A percentile compares a stretch with the other conserved stretches of the same genome.
phyloP scores from a whole-genome alignment of 2,797 vertebrate genomes.

The Gymnopithys bicolor region DNA sequence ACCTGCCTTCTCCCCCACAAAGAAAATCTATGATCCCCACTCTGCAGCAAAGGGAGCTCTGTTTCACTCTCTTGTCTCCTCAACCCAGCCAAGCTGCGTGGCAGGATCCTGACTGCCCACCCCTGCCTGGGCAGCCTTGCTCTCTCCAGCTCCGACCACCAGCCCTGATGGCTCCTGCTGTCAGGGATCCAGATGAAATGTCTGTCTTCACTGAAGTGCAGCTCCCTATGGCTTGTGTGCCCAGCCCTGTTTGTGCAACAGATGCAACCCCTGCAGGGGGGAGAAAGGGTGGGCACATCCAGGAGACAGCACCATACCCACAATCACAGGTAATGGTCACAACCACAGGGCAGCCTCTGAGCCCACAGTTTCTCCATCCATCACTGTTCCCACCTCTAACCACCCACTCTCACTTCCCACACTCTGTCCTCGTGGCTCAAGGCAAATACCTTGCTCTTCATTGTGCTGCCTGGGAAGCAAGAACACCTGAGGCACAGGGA shows the following conservation, averaged over 20 bases:
- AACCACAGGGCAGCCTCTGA: background rate
- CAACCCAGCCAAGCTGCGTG: background rate
- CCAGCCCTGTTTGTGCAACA: background rate
- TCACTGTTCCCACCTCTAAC: background rate
- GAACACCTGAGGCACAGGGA: rapidly evolving
- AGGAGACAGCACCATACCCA: rapidly evolving
- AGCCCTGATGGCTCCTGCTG: rapidly evolving
- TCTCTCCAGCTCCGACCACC: background rate
- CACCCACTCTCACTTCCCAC: background rate
- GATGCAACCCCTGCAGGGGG: background rate
- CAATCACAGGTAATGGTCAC: rapidly evolving
- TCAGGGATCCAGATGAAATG: rapidly evolving
- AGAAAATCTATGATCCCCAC: background rate
- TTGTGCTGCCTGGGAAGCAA: background rate
- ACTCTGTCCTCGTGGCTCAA: background rate
- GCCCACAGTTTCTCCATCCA: rapidly evolving
- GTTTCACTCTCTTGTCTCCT: background rate
- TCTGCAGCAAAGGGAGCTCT: background rate
- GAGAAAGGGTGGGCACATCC: rapidly evolving
- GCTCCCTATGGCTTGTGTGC: background rate
- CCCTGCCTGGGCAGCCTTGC: rapidly evolving
- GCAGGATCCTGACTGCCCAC: rapidly evolving
- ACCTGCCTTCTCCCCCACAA: background rate
- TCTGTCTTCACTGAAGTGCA: rapidly evolving
- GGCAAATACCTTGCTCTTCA: rapidly evolving